phyloP scores from a whole-genome alignment of 2,888 invertebrate genomes.

The Rhagonycha fulva region DNA sequence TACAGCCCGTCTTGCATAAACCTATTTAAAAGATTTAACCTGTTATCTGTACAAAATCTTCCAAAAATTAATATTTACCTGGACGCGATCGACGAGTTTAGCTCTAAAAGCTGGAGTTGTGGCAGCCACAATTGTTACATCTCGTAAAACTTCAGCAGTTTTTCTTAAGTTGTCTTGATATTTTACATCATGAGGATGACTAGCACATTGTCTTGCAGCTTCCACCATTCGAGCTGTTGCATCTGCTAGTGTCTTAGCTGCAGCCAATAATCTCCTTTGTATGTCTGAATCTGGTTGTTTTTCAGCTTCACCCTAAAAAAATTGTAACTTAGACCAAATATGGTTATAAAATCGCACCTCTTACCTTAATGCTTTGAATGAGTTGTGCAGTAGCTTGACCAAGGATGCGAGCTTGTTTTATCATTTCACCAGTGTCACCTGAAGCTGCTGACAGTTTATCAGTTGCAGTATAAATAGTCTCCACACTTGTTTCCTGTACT shows the following conservation, averaged over 20 bases:
- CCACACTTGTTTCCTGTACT: conserved; percentile 80
- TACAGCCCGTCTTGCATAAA: conserved; percentile 83
- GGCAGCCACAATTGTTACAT: conserved; percentile 87
- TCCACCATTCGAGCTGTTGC: conserved; percentile 97
- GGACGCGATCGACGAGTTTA: conserved; percentile 68
- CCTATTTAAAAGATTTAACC: conserved; percentile 55
- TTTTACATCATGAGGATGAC: conserved; percentile 77
- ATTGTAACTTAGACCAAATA: background rate
- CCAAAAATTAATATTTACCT: conserved; percentile 3
- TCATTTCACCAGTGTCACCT: conserved; percentile 93
- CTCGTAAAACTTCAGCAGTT: conserved; percentile 92
- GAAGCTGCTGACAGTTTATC: conserved; percentile 83
- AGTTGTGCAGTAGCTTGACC: conserved; percentile 94
- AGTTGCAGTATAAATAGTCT: conserved; percentile 87
- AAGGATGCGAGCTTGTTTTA: conserved; percentile 85
- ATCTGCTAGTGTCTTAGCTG: conserved; percentile 93
- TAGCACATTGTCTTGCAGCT: conserved; percentile 91
- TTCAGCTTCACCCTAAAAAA: conserved; percentile 78
- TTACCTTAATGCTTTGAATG: conserved; percentile 85
- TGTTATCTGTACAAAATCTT: background rate
- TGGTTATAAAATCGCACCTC: background rate
- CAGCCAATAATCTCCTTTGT: conserved; percentile 88
- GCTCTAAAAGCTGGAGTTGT: conserved; percentile 73
- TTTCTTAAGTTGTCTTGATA: conserved; percentile 83
- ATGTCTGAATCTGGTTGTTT: conserved; percentile 82